Evolutionary conservation across 2,888 invertebrate species (phyloP).

Genomic region (Drosophila setosimentum): DNA sequence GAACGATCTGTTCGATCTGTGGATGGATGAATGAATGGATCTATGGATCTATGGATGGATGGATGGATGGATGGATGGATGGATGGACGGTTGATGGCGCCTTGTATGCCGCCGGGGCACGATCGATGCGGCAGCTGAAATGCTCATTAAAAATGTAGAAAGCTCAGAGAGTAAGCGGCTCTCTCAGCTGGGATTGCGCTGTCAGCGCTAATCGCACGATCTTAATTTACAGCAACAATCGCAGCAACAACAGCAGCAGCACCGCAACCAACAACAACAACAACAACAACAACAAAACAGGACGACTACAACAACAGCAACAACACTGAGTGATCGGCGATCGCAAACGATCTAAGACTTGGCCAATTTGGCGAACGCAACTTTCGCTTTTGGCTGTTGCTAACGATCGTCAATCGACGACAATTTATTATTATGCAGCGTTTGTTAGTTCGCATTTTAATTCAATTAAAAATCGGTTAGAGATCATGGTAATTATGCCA

Average conservation of each 20-base stretch:
- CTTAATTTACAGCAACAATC: constrained; percentile 77
- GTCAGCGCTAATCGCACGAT: constrained; percentile 78
- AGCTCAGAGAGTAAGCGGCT: constrained; percentile 59
- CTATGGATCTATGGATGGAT: constrained; percentile 3
- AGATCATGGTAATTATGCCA: constrained; percentile 72
- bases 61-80: constrained; percentile 11
- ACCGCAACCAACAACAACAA: constrained; percentile 18
- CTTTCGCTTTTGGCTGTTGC: constrained; percentile 73
- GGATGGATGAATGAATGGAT: constrained; percentile 19
- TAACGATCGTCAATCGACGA: constrained; percentile 79
- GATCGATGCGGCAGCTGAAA: constrained; percentile 73
- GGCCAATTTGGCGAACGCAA: constrained; percentile 77
- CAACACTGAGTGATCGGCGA: constrained; percentile 43
- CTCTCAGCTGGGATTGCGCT: constrained; percentile 55
- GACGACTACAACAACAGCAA: constrained; percentile 49
- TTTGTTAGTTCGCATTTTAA: constrained; percentile 73
- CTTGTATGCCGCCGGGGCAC: constrained; percentile 58
- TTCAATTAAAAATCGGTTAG: constrained; percentile 80
- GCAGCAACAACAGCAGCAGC: constrained; percentile 21
- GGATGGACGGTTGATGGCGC: constrained; percentile 39
- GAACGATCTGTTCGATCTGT: constrained; percentile 3
- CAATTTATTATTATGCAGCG: constrained; percentile 78
- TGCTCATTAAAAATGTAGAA: constrained; percentile 80
- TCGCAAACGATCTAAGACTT: constrained; percentile 56
- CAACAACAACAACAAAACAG: constrained; percentile 59